phyloP scores from a whole-genome alignment of 2,888 invertebrate species.

The Eurois occulta region DNA sequence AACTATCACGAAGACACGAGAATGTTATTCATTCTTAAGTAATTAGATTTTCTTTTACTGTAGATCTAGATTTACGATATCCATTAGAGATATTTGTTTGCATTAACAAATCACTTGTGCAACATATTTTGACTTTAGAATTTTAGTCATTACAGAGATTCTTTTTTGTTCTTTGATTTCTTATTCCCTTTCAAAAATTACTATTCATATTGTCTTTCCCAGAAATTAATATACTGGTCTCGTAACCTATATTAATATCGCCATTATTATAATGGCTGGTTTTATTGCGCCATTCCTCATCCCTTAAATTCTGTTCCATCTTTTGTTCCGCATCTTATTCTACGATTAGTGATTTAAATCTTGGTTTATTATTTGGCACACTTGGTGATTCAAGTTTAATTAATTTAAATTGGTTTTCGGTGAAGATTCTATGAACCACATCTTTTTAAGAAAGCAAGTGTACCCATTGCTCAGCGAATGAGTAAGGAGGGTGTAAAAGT shows the following conservation, averaged over 20 bases:
- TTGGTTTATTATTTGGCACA: conserved; percentile 23
- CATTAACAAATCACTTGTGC: neutral
- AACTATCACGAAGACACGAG: conserved; percentile 27
- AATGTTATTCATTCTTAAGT: conserved; percentile 28
- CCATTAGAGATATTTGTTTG: conserved; percentile 1
- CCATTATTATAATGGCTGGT: conserved; percentile 27
- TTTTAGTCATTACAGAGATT: neutral
- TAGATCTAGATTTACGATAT: conserved; percentile 14
- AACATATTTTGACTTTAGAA: neutral
- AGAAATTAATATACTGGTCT: conserved; percentile 46
- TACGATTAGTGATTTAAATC: conserved; percentile 43
- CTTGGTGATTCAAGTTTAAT: conserved; percentile 25
- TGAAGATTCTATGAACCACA: neutral
- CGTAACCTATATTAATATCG: conserved; percentile 22
- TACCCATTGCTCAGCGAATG: conserved; percentile 1
- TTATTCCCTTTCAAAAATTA: neutral
- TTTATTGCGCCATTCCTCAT: conserved; percentile 33
- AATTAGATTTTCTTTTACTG: conserved; percentile 32
- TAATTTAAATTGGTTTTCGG: conserved; percentile 17
- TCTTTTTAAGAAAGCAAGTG: neutral
- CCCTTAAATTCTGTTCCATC: conserved; percentile 39
- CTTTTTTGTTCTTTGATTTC: neutral
- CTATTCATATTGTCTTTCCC: conserved; percentile 29
- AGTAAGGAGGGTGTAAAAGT: neutral
- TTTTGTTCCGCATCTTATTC: conserved; percentile 44